phyloP scores from a whole-genome alignment of 2,888 invertebrate genomes.

The Rhingia rostrata region DNA sequence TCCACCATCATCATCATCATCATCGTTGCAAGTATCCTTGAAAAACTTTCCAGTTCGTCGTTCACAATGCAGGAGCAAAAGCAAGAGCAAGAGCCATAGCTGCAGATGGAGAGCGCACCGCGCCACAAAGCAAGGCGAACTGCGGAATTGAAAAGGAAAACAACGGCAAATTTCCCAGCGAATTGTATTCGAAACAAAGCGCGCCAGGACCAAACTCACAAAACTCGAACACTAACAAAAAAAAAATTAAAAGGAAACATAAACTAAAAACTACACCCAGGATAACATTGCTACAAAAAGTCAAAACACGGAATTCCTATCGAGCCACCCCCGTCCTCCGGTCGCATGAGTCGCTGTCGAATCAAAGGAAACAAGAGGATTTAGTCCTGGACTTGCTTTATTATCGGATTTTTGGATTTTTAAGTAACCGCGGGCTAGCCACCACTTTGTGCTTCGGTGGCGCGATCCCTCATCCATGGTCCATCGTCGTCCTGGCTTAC shows the following conservation, averaged over 20 bases:
- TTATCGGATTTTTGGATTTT: slow-evolving; percentile 65
- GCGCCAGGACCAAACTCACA: slow-evolving; percentile 22
- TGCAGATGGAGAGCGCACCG: not conserved
- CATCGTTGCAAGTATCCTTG: slow-evolving; percentile 43
- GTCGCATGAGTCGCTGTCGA: slow-evolving; percentile 2
- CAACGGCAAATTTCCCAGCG: slow-evolving; percentile 62
- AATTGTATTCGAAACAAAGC: slow-evolving; percentile 67
- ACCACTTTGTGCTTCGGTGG: slow-evolving; percentile 44
- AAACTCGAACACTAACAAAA: slow-evolving; percentile 4
- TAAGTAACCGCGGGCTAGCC: slow-evolving; percentile 54
- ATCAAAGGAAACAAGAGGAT: slow-evolving; percentile 59
- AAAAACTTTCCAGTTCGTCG: slow-evolving; percentile 65
- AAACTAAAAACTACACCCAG: not conserved
- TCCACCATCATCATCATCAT: slow-evolving; percentile 32
- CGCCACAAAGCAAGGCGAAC: slow-evolving; percentile 33
- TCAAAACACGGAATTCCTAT: slow-evolving; percentile 30
- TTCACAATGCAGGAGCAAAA: slow-evolving; percentile 33
- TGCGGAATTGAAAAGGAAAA: slow-evolving; percentile 60
- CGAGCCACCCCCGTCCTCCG: not conserved
- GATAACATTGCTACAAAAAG: slow-evolving; percentile 40
- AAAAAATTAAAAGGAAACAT: no score
- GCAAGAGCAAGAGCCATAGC: not conserved
- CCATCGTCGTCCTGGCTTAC: slow-evolving; percentile 30
- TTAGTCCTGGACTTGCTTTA: slow-evolving; percentile 51
- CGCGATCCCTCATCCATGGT: not conserved